Evolutionary conservation across 2,113 vertebrate species (phyloP).

Genomic region (Epinephelus moara): DNA sequence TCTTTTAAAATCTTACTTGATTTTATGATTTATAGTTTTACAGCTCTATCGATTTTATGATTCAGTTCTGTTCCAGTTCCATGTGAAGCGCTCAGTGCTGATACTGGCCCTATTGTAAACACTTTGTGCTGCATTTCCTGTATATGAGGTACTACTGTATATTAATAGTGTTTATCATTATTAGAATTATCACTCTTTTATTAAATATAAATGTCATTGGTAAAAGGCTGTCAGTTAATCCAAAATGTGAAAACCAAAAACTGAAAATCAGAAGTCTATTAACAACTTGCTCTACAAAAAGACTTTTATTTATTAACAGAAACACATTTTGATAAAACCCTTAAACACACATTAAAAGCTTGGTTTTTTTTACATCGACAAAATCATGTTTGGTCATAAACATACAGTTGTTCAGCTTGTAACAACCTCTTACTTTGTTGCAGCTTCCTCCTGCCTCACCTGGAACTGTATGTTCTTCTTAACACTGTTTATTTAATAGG

Average conservation of each 20-base stretch:
- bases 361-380: neutral
- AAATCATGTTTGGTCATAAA: neutral
- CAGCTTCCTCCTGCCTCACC: neutral
- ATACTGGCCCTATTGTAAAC: no score
- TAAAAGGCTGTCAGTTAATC: neutral
- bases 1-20: no score
- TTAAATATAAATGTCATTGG: no score
- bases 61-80: no score
- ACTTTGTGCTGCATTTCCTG: no score
- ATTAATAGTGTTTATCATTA: no score
- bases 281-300: slow-evolving; percentile 19
- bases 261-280: neutral
- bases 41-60: no score
- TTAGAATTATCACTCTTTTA: no score
- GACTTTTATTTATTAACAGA: slow-evolving; percentile 49
- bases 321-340: slow-evolving; percentile 20
- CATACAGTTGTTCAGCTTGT: neutral
- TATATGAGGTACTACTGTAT: no score
- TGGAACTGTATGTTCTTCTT: neutral
- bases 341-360: slow-evolving; percentile 9
- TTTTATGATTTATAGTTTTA: no score
- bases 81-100: no score
- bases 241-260: neutral
- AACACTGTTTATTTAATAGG: neutral
- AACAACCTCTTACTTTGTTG: neutral